Evolutionary conservation across 2,113 vertebrate genomes (phyloP).

Genomic region (Thunnus maccoyii): DNA sequence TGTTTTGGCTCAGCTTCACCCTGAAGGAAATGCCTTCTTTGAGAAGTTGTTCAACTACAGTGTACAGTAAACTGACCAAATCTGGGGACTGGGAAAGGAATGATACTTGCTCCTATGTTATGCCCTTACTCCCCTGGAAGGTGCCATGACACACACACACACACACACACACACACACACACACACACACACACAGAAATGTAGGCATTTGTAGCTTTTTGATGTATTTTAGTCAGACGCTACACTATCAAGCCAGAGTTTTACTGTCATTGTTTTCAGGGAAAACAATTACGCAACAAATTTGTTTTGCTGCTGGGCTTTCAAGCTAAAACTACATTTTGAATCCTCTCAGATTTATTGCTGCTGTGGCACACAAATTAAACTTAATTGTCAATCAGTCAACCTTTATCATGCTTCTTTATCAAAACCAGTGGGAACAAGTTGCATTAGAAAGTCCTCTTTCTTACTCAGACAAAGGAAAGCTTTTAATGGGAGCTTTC

Average conservation of each 20-base stretch:
- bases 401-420: constrained; percentile 59
- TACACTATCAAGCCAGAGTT: constrained; percentile 4
- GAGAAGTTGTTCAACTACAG: neutral
- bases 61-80: neutral
- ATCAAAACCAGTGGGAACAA: constrained; percentile 53
- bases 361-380: constrained; percentile 56
- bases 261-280: constrained; percentile 45
- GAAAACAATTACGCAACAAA: constrained; percentile 49
- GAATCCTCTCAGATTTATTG: constrained; percentile 52
- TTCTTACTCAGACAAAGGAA: constrained; percentile 50
- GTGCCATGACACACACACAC: neutral
- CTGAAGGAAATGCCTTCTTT: too few relatives aligned
- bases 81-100: neutral
- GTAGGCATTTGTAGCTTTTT: neutral
- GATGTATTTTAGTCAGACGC: neutral
- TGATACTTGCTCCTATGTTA: neutral
- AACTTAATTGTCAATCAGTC: constrained; percentile 67
- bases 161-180: neutral
- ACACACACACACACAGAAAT: neutral
- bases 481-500: constrained; percentile 65
- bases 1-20: too few relatives aligned
- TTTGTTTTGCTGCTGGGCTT: constrained; percentile 61
- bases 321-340: constrained; percentile 63
- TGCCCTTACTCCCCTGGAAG: neutral
- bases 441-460: constrained; percentile 66